phyloP scores from a whole-genome alignment of 2,113 vertebrate species.

The Pao palembangensis region DNA sequence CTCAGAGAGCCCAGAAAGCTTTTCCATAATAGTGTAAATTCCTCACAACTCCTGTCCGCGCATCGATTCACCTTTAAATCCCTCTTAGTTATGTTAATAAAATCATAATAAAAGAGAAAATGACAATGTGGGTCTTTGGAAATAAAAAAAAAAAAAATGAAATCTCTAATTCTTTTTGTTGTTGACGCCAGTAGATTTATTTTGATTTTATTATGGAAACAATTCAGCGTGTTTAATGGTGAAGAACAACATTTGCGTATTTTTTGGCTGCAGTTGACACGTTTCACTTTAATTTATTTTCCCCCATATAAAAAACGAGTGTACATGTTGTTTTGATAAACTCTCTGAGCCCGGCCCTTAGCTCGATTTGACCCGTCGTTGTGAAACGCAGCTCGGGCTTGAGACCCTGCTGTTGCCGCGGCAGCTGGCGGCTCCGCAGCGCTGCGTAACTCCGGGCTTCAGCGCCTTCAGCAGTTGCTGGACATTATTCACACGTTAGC shows the following conservation, averaged over 20 bases:
- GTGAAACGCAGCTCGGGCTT: background rate
- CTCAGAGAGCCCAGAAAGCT: background rate
- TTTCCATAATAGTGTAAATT: background rate
- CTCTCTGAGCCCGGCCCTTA: background rate
- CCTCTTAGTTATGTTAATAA: background rate
- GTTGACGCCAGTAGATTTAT: background rate
- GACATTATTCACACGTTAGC: conserved; percentile 30
- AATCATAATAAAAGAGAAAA: too few species aligned
- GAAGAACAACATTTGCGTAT: background rate
- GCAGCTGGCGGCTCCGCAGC: background rate
- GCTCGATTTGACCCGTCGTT: background rate
- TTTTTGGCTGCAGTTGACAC: too few species aligned
- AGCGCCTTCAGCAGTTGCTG: conserved; percentile 3
- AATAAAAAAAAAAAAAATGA: background rate
- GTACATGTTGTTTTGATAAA: background rate
- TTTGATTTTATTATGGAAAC: background rate
- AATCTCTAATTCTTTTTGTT: background rate
- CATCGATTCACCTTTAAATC: too few species aligned
- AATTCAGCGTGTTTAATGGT: too few species aligned
- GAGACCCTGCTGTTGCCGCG: background rate
- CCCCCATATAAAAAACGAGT: too few species aligned
- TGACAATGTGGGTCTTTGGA: background rate
- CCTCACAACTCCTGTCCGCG: too few species aligned
- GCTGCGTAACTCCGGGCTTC: background rate
- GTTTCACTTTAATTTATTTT: too few species aligned